phyloP scores from a whole-genome alignment of 2,888 invertebrate genomes.

The Scotopteryx bipunctaria region DNA sequence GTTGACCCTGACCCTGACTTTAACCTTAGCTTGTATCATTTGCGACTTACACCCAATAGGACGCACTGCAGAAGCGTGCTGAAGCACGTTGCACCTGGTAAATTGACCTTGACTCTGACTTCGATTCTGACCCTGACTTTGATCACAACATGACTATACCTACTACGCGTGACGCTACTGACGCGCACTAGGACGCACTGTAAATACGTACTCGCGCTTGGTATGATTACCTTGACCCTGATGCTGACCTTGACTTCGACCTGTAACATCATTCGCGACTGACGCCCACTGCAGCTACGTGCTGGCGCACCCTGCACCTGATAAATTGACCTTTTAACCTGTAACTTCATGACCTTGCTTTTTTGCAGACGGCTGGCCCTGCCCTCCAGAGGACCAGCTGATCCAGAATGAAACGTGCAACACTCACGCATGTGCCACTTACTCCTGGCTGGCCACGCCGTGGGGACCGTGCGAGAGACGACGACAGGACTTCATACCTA shows the following conservation, averaged over 20 bases:
- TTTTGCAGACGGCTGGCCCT: slow-evolving; percentile 79
- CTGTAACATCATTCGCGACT: too few species aligned
- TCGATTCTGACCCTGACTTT: slow-evolving; percentile 13
- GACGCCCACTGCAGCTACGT: background rate
- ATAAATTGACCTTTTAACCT: background rate
- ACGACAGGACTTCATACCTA: slow-evolving; percentile 63
- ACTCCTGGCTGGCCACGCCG: slow-evolving; percentile 84
- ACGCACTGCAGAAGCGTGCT: too few species aligned
- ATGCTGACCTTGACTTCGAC: too few species aligned
- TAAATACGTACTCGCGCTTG: too few species aligned
- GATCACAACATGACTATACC: too few species aligned
- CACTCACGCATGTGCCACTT: slow-evolving; percentile 82
- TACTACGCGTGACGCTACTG: too few species aligned
- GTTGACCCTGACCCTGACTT: too few species aligned
- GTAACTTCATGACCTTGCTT: background rate
- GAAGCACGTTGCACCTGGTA: background rate
- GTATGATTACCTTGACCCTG: too few species aligned
- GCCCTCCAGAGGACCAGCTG: slow-evolving; percentile 80
- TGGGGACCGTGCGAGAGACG: slow-evolving; percentile 81
- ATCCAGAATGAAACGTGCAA: slow-evolving; percentile 83
- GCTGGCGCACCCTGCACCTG: slow-evolving; percentile 4
- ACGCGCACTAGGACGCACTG: too few species aligned
- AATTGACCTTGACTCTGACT: too few species aligned
- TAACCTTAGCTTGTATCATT: background rate
- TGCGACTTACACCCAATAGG: too few species aligned